These are phyloP conservation scores for Coenonympha glycerion DNA, from an alignment of 2,888 invertebrate genomes.

Conservation along the genomic window DNA sequence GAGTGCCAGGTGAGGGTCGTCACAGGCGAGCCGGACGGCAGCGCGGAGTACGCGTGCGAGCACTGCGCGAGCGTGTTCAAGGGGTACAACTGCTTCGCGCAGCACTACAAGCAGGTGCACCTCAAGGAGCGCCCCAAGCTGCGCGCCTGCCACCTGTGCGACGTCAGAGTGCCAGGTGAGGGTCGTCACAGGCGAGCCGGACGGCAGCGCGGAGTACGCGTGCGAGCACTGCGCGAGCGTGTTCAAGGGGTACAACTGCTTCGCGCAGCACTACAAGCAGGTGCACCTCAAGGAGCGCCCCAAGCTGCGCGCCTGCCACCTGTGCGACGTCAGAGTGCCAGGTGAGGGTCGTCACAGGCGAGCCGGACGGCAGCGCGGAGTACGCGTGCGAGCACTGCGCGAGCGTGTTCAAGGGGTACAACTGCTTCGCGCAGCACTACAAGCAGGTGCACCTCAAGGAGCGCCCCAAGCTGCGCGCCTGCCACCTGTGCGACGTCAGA, in stretches of 20 bases:
- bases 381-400: no score
- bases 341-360: no score
- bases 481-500: no score
- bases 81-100: constrained; percentile 39
- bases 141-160: constrained; percentile 45
- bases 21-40: constrained; percentile 21
- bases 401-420: no score
- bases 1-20: constrained; percentile 32
- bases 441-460: no score
- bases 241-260: constrained; percentile 38
- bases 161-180: constrained; percentile 35
- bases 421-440: no score
- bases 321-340: constrained; percentile 40
- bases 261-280: constrained; percentile 44
- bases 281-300: constrained; percentile 46
- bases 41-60: constrained; percentile 34
- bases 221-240: constrained; percentile 38
- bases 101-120: constrained; percentile 47
- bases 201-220: constrained; percentile 25
- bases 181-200: constrained; percentile 9
- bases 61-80: constrained; percentile 36
- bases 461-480: no score
- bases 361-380: no score
- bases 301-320: constrained; percentile 39
- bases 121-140: constrained; percentile 39